These are phyloP conservation scores for Drosophila aldrichi DNA, from an alignment of 2,888 invertebrate species.

Conservation along the genomic window DNA sequence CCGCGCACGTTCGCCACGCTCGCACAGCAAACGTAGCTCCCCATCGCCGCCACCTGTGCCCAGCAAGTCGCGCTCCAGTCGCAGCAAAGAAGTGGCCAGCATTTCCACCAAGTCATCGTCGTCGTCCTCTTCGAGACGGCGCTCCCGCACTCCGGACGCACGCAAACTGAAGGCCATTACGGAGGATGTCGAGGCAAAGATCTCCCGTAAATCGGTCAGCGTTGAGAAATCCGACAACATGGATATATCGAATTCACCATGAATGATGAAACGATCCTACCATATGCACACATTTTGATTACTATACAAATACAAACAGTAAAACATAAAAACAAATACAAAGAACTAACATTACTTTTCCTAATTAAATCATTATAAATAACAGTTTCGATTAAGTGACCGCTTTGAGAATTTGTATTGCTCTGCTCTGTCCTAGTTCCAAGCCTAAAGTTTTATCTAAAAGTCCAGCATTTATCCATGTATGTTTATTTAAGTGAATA, in stretches of 20 bases:
- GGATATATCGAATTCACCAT: conserved; percentile 93
- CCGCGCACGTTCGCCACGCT: conserved; percentile 85
- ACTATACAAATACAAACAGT: conserved; percentile 4
- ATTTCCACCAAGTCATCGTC: conserved; percentile 59
- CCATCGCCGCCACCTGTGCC: conserved; percentile 82
- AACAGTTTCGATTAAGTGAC: conserved; percentile 9
- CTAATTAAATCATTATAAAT: conserved; percentile 18
- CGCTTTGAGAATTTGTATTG: conserved; percentile 29
- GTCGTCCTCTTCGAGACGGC: conserved; percentile 80
- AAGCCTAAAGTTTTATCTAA: conserved; percentile 40
- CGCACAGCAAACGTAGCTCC: conserved; percentile 84
- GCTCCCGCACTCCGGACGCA: conserved; percentile 83
- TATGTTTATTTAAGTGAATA: conserved; percentile 38
- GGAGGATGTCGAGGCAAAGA: conserved; percentile 81
- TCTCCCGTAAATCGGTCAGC: conserved; percentile 85
- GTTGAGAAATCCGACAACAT: conserved; percentile 89
- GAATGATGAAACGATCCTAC: conserved; percentile 61
- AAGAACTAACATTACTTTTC: conserved; percentile 26
- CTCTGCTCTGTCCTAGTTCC: conserved; percentile 32
- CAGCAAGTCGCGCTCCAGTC: conserved; percentile 77
- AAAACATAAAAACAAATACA: not conserved
- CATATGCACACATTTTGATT: conserved; percentile 20
- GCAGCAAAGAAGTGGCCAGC: conserved; percentile 80
- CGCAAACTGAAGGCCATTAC: conserved; percentile 83
- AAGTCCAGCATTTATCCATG: conserved; percentile 33